Evolutionary conservation across 2,113 vertebrate species (phyloP).

Genomic region (Lophotis ruficrista): DNA sequence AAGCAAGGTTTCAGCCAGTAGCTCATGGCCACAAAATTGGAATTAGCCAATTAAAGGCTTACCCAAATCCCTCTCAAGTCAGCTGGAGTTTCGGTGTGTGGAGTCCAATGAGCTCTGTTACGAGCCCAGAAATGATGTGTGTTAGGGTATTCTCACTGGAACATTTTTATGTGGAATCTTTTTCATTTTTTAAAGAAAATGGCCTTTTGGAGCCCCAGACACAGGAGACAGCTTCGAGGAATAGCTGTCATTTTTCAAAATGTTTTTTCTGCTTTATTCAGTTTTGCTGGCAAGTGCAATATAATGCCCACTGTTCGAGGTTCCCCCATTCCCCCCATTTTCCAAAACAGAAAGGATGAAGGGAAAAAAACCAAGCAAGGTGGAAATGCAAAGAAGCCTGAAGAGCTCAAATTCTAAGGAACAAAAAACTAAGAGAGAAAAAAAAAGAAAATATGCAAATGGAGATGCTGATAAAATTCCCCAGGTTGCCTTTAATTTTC

Average conservation of each 20-base stretch:
- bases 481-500: neutral
- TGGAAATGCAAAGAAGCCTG: neutral
- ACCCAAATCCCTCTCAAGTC: constrained; percentile 29
- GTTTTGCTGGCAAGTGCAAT: neutral
- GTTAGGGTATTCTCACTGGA: neutral
- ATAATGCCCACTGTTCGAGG: neutral
- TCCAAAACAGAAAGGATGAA: neutral
- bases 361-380: neutral
- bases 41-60: constrained; percentile 57
- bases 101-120: neutral
- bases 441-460: neutral
- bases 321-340: neutral
- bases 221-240: neutral
- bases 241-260: constrained; percentile 4
- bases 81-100: neutral
- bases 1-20: neutral
- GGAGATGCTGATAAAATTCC: neutral
- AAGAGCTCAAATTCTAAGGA: neutral
- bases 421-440: neutral
- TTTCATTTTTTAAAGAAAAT: neutral
- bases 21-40: neutral
- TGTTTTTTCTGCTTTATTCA: neutral
- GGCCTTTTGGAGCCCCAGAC: neutral
- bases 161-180: neutral
- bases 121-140: neutral